These are phyloP conservation scores for Potamarius usumacintae DNA, from an alignment of 2,113 vertebrate genomes.

Conservation along the genomic window DNA sequence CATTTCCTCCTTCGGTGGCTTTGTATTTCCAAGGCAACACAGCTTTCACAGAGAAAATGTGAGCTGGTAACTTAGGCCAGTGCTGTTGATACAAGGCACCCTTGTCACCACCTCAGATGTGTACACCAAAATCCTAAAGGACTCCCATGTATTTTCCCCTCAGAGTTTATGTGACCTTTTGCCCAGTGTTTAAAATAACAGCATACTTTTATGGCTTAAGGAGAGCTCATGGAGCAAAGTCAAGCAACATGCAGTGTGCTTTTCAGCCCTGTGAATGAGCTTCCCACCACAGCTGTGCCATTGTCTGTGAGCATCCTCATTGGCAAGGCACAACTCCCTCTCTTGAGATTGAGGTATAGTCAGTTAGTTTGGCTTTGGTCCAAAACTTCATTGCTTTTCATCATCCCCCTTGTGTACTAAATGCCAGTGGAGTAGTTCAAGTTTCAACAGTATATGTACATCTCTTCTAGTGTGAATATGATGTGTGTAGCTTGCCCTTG, in stretches of 20 bases:
- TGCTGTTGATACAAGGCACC: slow-evolving; percentile 3
- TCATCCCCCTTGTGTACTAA: neutral
- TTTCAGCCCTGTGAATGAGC: neutral
- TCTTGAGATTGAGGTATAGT: neutral
- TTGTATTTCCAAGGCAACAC: slow-evolving; percentile 32
- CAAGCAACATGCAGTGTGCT: neutral
- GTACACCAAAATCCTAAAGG: neutral
- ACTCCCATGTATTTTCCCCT: neutral
- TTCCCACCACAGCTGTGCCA: neutral
- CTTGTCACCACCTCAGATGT: neutral
- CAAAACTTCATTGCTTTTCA: neutral
- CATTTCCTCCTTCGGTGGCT: slow-evolving; percentile 43
- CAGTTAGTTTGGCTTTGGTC: neutral
- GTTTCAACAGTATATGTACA: neutral
- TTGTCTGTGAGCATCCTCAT: neutral
- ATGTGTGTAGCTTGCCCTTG: neutral
- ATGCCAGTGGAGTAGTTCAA: neutral
- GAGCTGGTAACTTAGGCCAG: slow-evolving; percentile 20
- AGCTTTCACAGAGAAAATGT: slow-evolving; percentile 41
- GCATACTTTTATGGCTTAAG: neutral
- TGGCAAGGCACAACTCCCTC: neutral
- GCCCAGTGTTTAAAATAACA: neutral
- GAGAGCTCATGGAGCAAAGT: neutral
- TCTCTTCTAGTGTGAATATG: neutral
- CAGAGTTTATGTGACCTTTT: neutral